A percentile compares a stretch with the other conserved stretches of the same genome.
phyloP scores from a whole-genome alignment of 1,140 invertebrate species.

The Monochamus saltuarius region DNA sequence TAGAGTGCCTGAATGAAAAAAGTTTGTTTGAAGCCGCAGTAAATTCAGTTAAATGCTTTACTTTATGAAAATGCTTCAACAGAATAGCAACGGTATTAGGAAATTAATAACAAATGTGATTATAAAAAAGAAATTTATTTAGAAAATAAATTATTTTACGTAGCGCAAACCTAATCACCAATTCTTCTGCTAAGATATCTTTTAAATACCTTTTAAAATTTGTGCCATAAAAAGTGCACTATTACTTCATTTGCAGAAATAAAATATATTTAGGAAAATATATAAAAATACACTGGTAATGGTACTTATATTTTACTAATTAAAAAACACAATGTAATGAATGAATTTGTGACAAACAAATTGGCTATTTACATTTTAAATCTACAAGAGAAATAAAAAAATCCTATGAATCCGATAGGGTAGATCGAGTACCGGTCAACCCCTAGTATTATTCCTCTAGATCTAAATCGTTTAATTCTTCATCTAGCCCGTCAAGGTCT shows the following conservation, averaged over 20 bases:
- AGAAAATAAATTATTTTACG: too few species aligned
- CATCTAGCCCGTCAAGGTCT: conserved; percentile 79
- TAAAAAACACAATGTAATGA: not conserved
- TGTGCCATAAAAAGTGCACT: too few species aligned
- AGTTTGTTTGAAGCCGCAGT: too few species aligned
- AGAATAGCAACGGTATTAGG: too few species aligned
- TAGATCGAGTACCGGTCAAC: conserved; percentile 2
- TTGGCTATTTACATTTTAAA: conserved; percentile 9
- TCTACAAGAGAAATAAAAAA: not conserved
- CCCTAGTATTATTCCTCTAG: conserved; percentile 58
- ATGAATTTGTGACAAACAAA: not conserved
- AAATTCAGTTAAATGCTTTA: too few species aligned
- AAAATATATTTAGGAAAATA: not conserved
- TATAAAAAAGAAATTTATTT: too few species aligned
- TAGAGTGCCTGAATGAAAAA: too few species aligned
- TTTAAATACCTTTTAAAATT: too few species aligned
- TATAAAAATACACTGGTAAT: not conserved
- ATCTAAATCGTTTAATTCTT: conserved; percentile 77
- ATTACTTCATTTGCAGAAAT: not conserved
- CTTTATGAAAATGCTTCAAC: too few species aligned
- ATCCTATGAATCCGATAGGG: conserved; percentile 14
- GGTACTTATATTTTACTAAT: not conserved
- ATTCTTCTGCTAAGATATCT: too few species aligned
- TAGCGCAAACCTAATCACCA: too few species aligned
- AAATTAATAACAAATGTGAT: too few species aligned